Base-by-base conservation (phyloP, 1,140 invertebrate species). In the Drosophila sucinea region DNA sequence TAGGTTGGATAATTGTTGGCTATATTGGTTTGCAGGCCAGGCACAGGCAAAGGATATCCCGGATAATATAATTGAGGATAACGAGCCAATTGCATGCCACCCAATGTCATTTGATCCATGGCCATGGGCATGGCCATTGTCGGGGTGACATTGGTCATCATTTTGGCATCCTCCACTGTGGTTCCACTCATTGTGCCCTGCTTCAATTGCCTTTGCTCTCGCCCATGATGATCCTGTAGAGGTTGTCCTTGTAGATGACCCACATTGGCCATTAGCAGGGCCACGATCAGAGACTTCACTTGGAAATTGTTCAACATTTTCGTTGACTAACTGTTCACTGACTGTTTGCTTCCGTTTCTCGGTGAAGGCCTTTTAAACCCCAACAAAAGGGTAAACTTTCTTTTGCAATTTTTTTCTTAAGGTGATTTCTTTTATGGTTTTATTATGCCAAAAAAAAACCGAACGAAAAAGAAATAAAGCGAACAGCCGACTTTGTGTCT, bases 321-420 rank as follows among this genome's bases (percentile, higher is more conserved):
- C 75, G 61, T 62, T 47, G 25, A 58, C 23, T 63, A 70, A 40
- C 54, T 55, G 40, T 68, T 73, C 17, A 40, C 30, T 64, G 73
- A 90, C 81, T 90, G 85, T 90, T 90, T 86, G 81, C 78, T 90
- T 85, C 81, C 81, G 77, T 72, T 72, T 68, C 6, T 41, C 27
- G 41, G 67, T 27, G 51, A 58, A 40, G 61, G 68, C 60, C 69
- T 90, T 90, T 90, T 90, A 90, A 90, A 72, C 66, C 62, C 55
- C 33, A 27, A 17, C 44, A 8, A 29, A 1, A 35, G 32, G 41
- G 67, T 51, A 62, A 90, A 90, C 85, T 89, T 89, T 89, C 85
- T 75, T 75, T 81, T 73, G 73, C 61, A 77, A 77, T 79, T 76
- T 72, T 74, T 71, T 70, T 60, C 64, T 41, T 38, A 70, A 75